phyloP scores from a whole-genome alignment of 2,113 vertebrate species.

The Dasyurus viverrinus region DNA sequence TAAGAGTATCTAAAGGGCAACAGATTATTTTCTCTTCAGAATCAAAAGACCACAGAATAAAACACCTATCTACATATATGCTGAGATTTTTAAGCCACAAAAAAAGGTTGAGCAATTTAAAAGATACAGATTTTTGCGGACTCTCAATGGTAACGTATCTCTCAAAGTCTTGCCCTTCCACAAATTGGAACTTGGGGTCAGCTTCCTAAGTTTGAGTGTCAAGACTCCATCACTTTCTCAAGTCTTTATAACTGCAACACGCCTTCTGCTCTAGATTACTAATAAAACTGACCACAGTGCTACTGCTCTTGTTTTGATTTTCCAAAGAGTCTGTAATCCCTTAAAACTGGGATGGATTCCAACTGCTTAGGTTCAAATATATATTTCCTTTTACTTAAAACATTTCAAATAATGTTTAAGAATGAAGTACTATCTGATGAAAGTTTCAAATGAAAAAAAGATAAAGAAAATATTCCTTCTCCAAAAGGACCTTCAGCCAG shows the following conservation, averaged over 20 bases:
- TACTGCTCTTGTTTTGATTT: slow-evolving; percentile 50
- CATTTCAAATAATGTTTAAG: slow-evolving; percentile 35
- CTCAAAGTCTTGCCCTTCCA: slow-evolving; percentile 55
- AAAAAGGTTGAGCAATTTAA: slow-evolving; percentile 9
- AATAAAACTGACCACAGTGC: neutral
- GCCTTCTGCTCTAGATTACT: neutral
- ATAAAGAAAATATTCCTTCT: slow-evolving; percentile 39
- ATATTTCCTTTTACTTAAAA: slow-evolving; percentile 53
- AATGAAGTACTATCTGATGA: slow-evolving; percentile 42
- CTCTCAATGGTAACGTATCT: neutral
- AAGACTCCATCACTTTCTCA: slow-evolving; percentile 42
- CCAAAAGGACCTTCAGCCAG: slow-evolving; percentile 36
- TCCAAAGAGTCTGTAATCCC: slow-evolving; percentile 55
- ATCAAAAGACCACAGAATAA: neutral
- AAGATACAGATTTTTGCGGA: slow-evolving; percentile 34
- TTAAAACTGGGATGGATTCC: slow-evolving; percentile 50
- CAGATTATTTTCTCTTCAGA: slow-evolving; percentile 44
- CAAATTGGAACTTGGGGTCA: slow-evolving; percentile 36
- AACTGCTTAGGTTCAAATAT: slow-evolving; percentile 58
- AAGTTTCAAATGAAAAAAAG: slow-evolving; percentile 43
- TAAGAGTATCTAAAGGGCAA: slow-evolving; percentile 23
- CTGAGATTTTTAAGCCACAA: neutral
- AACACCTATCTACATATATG: neutral
- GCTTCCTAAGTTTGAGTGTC: slow-evolving; percentile 29
- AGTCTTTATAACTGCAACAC: neutral